Conservation (phyloP, 2,113 vertebrate species). For the Emydura subglobosa region DNA sequence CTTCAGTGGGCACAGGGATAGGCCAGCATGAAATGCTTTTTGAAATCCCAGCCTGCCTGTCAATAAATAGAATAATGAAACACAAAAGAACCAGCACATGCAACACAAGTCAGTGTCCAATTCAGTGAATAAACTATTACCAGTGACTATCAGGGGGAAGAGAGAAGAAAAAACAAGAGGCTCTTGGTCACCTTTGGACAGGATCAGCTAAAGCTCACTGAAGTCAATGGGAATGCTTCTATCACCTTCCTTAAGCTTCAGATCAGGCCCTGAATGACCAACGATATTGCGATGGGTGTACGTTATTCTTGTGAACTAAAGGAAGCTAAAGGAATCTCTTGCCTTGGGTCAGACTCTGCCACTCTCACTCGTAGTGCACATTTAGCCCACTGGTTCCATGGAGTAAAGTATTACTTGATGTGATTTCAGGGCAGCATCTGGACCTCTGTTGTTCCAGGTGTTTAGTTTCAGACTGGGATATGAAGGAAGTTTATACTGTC, state of each 20-base stretch:
- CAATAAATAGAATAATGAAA: not conserved
- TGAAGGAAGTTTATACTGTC: not conserved
- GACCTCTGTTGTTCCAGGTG: not conserved
- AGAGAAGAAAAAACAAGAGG: not conserved
- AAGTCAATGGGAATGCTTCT: not conserved
- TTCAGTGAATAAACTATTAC: not conserved
- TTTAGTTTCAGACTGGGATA: no score
- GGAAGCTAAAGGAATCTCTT: fast-evolving
- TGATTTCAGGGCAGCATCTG: not conserved
- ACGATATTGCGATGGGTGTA: no score
- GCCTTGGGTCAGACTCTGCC: fast-evolving
- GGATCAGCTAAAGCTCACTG: not conserved
- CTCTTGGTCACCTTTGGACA: fast-evolving
- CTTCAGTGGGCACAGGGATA: not conserved
- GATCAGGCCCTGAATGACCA: not conserved
- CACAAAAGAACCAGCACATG: no score
- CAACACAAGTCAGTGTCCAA: no score
- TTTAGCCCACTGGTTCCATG: not conserved
- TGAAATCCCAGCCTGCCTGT: not conserved
- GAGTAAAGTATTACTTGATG: not conserved
- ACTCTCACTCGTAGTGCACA: not conserved
- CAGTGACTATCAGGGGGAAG: not conserved
- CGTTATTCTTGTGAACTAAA: fast-evolving
- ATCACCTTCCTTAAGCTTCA: not conserved
- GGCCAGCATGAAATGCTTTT: not conserved